A percentile compares a stretch with the other conserved stretches of the same genome.
phyloP scores from a whole-genome alignment of 2,888 invertebrate species.

The Dioctria rufipes region DNA sequence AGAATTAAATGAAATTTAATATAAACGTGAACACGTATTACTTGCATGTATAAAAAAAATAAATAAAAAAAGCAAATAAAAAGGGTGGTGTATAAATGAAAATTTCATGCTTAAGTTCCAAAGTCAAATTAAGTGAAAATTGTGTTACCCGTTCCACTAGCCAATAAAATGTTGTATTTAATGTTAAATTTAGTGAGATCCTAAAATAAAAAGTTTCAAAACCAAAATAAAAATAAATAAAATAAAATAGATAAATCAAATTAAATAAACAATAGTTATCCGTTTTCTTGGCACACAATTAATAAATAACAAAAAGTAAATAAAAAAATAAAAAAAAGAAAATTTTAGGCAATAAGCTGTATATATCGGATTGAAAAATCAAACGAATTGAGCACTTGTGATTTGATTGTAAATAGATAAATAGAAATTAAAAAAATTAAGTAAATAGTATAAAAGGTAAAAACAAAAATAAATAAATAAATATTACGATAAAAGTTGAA shows the following conservation, averaged over 20 bases:
- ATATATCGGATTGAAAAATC: slow-evolving; percentile 59
- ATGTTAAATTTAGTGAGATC: not conserved
- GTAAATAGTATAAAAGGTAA: slow-evolving; percentile 23
- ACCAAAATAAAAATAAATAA: not conserved
- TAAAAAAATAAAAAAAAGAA: not conserved
- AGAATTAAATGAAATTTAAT: not conserved
- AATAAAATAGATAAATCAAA: not conserved
- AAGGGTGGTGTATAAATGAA: slow-evolving; percentile 30
- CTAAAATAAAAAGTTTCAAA: not conserved
- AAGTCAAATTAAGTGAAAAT: slow-evolving; percentile 6
- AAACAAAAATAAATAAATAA: slow-evolving; percentile 25
- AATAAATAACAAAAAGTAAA: not conserved
- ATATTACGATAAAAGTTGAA: no score
- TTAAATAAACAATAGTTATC: slow-evolving; percentile 5
- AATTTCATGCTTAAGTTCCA: not conserved
- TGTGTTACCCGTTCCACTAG: not conserved
- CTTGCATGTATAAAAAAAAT: not conserved
- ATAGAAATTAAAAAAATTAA: not conserved
- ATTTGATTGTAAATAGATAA: slow-evolving; percentile 64
- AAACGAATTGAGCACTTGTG: slow-evolving; percentile 63
- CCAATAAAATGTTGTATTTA: not conserved
- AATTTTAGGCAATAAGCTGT: slow-evolving; percentile 58
- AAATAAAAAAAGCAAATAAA: slow-evolving; percentile 15
- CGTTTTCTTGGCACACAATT: not conserved
- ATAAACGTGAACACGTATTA: slow-evolving; percentile 32